Base-by-base conservation (phyloP, 2,797 vertebrate genomes). In the Esox lucius region DNA sequence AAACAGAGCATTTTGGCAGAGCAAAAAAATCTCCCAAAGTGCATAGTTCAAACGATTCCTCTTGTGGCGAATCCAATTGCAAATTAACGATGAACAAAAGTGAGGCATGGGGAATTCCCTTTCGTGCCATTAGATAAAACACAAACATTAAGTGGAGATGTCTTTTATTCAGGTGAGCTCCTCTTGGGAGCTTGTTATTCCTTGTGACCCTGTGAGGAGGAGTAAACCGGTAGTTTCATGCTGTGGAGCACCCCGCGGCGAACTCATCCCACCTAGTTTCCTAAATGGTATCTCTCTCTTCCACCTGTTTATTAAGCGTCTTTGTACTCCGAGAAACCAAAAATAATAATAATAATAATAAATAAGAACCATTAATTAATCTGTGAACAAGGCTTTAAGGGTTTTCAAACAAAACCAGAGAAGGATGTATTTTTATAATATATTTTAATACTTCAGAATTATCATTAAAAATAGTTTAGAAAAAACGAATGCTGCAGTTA, bases 101-200 rank as follows among this genome's bases (percentile, higher is more conserved):
- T 59, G 78, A 78, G 78, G 72, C 16, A 26, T 15, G 31, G 71
- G 22, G 64, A 74, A 82, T 68, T 28, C 61, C 70, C 53, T 33
- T 46, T 33, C 24, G 42, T 76, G 0, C 75, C 80, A n/a, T 13
- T 75, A 86, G 85, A 88, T 87, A 53, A 87, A 90, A 88, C 76
- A 82, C 39, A 5, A 67, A 46, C 69, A 74, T 81, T 86, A 87
- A 51, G 84, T 9, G 83, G 71, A 79, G 53, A 80, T 76, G 72
- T 71, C 74, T 85, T 84, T 82, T 80, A 74, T 33, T n/a, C 48
- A 69, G 62, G 46, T 64, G 70, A 75, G 56, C 13, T 33, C 81
- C 90, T 89, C 87, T 70, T 0, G 85, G 86, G 91, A 91, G 83
- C 88, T 91, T 78, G 82, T 91, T 92, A 90, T 82, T 81, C 68